Percentiles rank a stretch among this genome's conserved stretches.
phyloP scores from a whole-genome alignment of 2,888 invertebrate genomes.

The Hypomecis atomaria region DNA sequence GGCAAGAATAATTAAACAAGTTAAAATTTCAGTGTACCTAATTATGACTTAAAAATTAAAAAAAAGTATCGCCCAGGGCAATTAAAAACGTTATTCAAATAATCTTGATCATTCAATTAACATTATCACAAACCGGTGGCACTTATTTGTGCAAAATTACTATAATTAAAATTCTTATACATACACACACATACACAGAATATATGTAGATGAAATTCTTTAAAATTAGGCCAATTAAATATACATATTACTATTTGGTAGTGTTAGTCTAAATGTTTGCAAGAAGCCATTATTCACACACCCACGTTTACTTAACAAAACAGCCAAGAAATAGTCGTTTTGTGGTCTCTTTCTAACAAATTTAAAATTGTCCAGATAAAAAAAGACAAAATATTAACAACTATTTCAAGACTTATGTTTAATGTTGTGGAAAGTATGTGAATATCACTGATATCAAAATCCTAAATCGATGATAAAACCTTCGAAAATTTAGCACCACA shows the following conservation, averaged over 20 bases:
- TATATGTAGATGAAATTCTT: constrained; percentile 4
- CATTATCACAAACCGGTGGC: constrained; percentile 50
- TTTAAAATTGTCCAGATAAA: neutral
- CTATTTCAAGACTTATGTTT: neutral
- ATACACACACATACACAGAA: constrained; percentile 18
- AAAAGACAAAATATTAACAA: neutral
- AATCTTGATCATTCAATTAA: constrained; percentile 39
- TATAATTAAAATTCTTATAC: constrained; percentile 42
- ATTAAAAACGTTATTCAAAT: constrained; percentile 23
- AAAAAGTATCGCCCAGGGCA: constrained; percentile 38
- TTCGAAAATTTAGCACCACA: constrained; percentile 83
- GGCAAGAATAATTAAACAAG: constrained; percentile 39
- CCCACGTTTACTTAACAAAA: constrained; percentile 30
- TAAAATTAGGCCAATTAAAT: constrained; percentile 56
- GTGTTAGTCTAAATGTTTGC: constrained; percentile 46
- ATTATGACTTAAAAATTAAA: constrained; percentile 27
- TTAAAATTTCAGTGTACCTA: constrained; percentile 48
- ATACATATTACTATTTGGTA: constrained; percentile 5
- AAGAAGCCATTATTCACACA: constrained; percentile 67
- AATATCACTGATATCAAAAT: constrained; percentile 72
- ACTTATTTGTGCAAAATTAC: constrained; percentile 60
- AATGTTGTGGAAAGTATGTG: constrained; percentile 38
- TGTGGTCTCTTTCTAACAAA: neutral
- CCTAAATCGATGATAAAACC: constrained; percentile 77
- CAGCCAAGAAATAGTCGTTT: neutral